Evolutionary conservation across 2,797 vertebrate species (phyloP), one percentile per base, ranked within the genome.

Genomic region (Podargus strigoides): DNA sequence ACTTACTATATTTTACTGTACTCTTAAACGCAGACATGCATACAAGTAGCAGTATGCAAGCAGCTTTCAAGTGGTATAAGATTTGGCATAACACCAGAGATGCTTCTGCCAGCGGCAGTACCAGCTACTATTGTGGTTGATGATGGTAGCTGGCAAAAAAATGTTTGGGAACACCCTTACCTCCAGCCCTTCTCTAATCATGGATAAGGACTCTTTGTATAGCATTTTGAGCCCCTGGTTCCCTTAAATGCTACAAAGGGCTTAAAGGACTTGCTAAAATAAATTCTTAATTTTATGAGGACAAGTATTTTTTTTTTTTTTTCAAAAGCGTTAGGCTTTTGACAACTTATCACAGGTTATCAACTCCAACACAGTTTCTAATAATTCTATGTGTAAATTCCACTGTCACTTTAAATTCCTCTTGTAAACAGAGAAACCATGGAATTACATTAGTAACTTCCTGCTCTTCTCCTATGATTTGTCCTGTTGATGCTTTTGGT

Each of bases 371-470:
- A 37, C 26, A 2, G 7, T 37, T 69, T 63, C 58, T 86, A 76
- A 42, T 69, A 88, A 91, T 69, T 78, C 42, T 39, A 19, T 1
- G 2, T 46, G 70, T 47, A 68, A 94, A 79, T 86, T 32, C n/a
- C 63, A 59, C 53, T 75, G 58, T 75, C 58, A 60, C 85, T 94
- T 95, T 92, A 87, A 92, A 87, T 91, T 91, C 37, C n/a, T 91
- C 53, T 86, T 53, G 72, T 59, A 81, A 87, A 93, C 68, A 95
- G 66, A 75, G 70, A 74, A 95, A 42, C 50, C 53, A 85, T 59
- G 67, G 62, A 80, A 87, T 92, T 56, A 91, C 9, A 66, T 89
- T 84, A 70, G 85, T 84, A 92, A 76, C 67, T 89, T 85, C 64
- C 41, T 95, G 68, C 53, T 89, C 68, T 70, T 91, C 62, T 87